Conservation (phyloP, 2,797 vertebrate species). For the Ceryle rudis region DNA sequence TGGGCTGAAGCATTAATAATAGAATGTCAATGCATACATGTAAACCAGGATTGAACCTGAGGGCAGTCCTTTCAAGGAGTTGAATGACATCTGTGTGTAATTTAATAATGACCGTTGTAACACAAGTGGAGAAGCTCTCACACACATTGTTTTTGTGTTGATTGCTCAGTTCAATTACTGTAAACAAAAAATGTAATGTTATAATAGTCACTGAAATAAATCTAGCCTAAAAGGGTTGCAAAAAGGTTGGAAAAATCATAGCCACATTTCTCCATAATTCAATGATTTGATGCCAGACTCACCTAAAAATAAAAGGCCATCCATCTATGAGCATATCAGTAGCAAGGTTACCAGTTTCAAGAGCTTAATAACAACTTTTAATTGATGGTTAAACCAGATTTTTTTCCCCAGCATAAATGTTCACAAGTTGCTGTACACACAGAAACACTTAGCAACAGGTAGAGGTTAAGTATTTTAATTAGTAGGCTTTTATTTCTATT, state of each 20-base stretch:
- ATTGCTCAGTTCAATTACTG: conserved; percentile 62
- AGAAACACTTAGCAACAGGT: conserved; percentile 1
- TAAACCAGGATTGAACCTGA: conserved; percentile 53
- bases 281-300: conserved; percentile 13
- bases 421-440: background rate
- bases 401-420: background rate
- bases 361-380: conserved; percentile 26
- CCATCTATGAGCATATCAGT: background rate
- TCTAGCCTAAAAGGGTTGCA: conserved; percentile 5
- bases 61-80: conserved; percentile 44
- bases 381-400: conserved; percentile 1
- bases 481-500: background rate
- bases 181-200: conserved; percentile 61
- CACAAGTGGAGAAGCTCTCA: conserved; percentile 50
- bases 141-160: conserved; percentile 61
- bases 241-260: conserved; percentile 56
- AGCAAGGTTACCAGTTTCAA: conserved; percentile 35
- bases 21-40: conserved; percentile 36
- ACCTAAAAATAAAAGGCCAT: conserved; percentile 48
- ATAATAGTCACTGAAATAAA: conserved; percentile 51
- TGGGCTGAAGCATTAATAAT: conserved; percentile 21
- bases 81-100: conserved; percentile 56
- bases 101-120: conserved; percentile 64
- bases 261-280: background rate
- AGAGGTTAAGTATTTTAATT: background rate